These are phyloP conservation scores for Tachycineta bicolor DNA, from an alignment of 2,113 vertebrate genomes.

Conservation along the genomic window DNA sequence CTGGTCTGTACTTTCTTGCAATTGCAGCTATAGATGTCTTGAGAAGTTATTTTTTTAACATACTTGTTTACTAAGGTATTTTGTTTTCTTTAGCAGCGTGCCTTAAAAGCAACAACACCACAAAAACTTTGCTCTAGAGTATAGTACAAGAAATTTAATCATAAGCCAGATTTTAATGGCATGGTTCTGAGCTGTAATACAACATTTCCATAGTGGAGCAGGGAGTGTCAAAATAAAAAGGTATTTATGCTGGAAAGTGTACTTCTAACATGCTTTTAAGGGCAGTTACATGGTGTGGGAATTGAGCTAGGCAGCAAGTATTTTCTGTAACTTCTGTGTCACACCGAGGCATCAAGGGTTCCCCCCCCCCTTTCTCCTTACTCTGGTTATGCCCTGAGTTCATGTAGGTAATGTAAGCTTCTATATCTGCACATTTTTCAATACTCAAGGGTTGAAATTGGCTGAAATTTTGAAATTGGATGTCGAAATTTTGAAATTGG, in stretches of 20 bases:
- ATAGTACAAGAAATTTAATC: background rate
- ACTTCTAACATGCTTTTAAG: background rate
- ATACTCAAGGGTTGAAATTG: background rate
- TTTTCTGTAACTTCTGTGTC: background rate
- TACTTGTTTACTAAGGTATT: background rate
- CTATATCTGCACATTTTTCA: background rate
- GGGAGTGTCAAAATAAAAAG: background rate
- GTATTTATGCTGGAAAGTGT: background rate
- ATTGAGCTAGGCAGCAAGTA: background rate
- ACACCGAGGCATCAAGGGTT: background rate
- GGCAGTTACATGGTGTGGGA: background rate
- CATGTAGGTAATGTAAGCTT: background rate
- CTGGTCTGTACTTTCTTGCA: background rate
- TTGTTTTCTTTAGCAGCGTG: background rate
- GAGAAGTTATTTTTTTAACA: background rate
- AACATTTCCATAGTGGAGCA: background rate
- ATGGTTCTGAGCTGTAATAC: background rate
- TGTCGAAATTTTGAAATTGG: background rate
- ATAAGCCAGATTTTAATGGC: background rate
- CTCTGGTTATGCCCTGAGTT: background rate
- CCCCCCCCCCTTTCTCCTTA: fast-evolving
- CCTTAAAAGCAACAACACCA: background rate
- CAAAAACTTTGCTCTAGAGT: background rate
- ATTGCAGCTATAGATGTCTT: background rate
- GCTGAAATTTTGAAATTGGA: background rate